Conservation (phyloP, 2,113 vertebrate genomes). For the Centropus bengalensis region DNA sequence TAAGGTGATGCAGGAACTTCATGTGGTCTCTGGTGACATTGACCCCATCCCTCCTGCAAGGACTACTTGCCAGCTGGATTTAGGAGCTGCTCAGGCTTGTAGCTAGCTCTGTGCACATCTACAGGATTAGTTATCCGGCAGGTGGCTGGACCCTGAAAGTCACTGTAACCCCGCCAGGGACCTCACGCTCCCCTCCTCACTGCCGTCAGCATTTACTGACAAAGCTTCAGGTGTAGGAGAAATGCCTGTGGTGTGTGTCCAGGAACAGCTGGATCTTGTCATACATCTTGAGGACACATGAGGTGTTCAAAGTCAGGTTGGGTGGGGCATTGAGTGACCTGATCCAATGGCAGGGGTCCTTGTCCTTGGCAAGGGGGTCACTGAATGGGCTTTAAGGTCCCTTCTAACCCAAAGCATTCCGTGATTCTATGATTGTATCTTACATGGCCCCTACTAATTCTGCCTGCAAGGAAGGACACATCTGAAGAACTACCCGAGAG, state of each 20-base stretch:
- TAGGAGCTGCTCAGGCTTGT: background rate
- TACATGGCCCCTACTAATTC: conserved; percentile 12
- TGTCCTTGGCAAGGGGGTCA: no score
- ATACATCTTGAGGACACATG: background rate
- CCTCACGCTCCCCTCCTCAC: rapidly evolving
- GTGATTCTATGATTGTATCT: no score
- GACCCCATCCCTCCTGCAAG: background rate
- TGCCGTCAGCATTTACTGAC: background rate
- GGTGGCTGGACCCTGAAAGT: background rate
- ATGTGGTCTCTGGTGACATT: rapidly evolving
- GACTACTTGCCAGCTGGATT: background rate
- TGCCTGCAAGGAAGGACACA: background rate
- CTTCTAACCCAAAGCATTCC: no score
- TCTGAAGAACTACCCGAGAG: background rate
- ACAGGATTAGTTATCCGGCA: background rate
- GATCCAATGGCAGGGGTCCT: no score
- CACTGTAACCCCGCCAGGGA: rapidly evolving
- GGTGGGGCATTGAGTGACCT: no score
- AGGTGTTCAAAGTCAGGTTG: no score
- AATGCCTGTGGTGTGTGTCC: conserved; percentile 36
- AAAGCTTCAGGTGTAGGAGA: conserved; percentile 2
- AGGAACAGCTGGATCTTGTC: conserved; percentile 39
- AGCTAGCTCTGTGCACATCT: background rate
- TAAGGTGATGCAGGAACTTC: background rate
- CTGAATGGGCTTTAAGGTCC: no score